Evolutionary conservation across 1,140 invertebrate species (phyloP), one percentile per base, ranked within the genome.

Genomic region (Pseudachorutes palmiensis): DNA sequence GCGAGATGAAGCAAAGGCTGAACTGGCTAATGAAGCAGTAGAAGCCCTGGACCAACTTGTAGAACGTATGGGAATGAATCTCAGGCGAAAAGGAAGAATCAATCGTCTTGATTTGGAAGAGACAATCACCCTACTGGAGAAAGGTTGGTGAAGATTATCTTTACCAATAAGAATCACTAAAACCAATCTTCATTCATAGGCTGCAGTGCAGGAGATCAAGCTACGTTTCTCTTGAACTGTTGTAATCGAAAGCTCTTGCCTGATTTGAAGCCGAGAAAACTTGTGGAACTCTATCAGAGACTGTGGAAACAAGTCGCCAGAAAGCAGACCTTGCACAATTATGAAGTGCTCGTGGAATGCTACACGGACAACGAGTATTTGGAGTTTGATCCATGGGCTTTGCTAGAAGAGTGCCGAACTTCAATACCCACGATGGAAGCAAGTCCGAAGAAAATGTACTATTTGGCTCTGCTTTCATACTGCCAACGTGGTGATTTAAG

Each of bases 401-500:
- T 60, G 9, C 22, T 60, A 9, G 30, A 60, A 30, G 26, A 60
- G 9, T 60, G 26, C 12, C 9, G 31, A 30, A 30, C 58, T 29
- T 60, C 58, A 9, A 24, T 16, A 60, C 30, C 51, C 5, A 9
- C 51, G 5, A 3, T 55, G 22, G 51, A 55, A 26, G 24, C 14
- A 24, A 48, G 30, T 3, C 16, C 28, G 2, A 24, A 55, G n/a
- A 60, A 68, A 45, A 63, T 62, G 29, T 70, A 70, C 30, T 70
- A 63, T 29, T 60, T 57, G n/a, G 48, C 28, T 0, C 12, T 66
- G 19, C 61, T 70, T 59, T 30, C 65, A 0, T 62, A 45, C 22
- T 70, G 68, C 29, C 68, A 66, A 33, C 30, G 62, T 28, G 68
- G 68, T 14, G 65, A 70, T 26, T 31, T 70, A 2, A 63, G 32